Conservation (phyloP, 2,888 invertebrate species). For the Hipparchia sbordonii region DNA sequence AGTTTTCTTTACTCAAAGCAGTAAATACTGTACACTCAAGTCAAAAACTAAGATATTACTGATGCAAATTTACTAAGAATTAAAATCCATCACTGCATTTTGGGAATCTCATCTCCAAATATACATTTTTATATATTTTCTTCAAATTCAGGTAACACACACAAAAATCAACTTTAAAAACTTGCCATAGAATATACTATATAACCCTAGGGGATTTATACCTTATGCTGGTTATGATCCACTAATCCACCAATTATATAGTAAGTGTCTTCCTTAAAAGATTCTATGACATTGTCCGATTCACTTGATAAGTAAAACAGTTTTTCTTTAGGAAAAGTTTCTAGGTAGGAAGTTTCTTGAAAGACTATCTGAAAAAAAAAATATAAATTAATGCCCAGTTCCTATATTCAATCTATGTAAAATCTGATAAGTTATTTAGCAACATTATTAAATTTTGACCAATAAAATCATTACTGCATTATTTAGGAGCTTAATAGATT, state of each 20-base stretch:
- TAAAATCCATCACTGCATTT: too few relatives aligned
- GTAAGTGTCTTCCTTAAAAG: slow-evolving; percentile 88
- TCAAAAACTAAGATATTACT: too few relatives aligned
- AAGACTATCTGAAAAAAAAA: slow-evolving; percentile 84
- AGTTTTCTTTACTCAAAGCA: too few relatives aligned
- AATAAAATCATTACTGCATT: too few relatives aligned
- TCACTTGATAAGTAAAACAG: slow-evolving; percentile 97
- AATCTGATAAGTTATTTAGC: too few relatives aligned
- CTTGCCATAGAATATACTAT: background rate
- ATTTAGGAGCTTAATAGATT: too few relatives aligned
- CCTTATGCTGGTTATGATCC: slow-evolving; percentile 98
- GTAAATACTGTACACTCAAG: too few relatives aligned
- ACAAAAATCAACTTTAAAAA: background rate
- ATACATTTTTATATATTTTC: too few relatives aligned
- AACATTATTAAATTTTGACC: too few relatives aligned
- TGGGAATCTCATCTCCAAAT: too few relatives aligned
- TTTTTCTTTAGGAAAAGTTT: slow-evolving; percentile 89
- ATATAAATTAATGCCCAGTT: background rate
- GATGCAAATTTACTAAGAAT: too few relatives aligned
- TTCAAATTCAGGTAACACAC: too few relatives aligned
- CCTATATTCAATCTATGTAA: background rate
- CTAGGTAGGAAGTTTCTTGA: slow-evolving; percentile 85
- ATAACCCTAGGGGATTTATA: slow-evolving; percentile 46
- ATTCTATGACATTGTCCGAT: slow-evolving; percentile 92
- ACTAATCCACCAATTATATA: slow-evolving; percentile 99